Evolutionary conservation across 2,888 invertebrate species (phyloP).

Genomic region (Pterostichus niger): DNA sequence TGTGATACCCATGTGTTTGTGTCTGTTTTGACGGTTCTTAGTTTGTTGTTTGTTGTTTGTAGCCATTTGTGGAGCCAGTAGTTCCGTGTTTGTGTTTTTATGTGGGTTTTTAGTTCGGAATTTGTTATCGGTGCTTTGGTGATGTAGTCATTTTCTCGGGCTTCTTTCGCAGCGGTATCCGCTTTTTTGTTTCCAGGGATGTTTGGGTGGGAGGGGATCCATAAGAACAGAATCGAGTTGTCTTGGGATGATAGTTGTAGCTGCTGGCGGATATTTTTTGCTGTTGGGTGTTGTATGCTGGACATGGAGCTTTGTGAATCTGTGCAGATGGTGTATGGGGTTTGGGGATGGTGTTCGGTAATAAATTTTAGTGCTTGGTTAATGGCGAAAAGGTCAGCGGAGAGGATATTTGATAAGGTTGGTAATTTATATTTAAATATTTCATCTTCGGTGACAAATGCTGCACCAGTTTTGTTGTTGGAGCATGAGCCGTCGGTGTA

Average conservation of each 20-base stretch:
- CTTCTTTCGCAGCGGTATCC: slow-evolving; percentile 40
- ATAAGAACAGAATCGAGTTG: background rate
- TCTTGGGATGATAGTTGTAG: no score
- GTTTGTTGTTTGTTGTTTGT: no score
- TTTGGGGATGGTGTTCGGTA: background rate
- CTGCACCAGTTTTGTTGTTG: slow-evolving; percentile 41
- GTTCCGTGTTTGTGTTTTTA: no score
- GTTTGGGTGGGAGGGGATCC: slow-evolving; percentile 34
- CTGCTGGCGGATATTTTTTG: background rate
- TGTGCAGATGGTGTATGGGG: slow-evolving; percentile 6
- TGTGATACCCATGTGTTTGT: no score
- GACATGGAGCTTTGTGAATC: slow-evolving; percentile 36
- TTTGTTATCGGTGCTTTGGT: no score
- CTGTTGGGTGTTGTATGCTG: slow-evolving; percentile 9
- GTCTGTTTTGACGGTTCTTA: no score
- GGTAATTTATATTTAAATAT: slow-evolving; percentile 23
- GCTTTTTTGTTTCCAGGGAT: slow-evolving; percentile 37
- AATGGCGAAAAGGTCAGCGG: slow-evolving; percentile 35
- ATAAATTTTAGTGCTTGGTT: slow-evolving; percentile 14
- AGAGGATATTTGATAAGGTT: slow-evolving; percentile 4
- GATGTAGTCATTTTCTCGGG: no score
- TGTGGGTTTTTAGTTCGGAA: no score
- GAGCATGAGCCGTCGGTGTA: slow-evolving; percentile 38
- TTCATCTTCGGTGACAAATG: slow-evolving; percentile 1
- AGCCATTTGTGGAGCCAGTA: no score